Evolutionary conservation across 2,113 vertebrate species (phyloP).

Genomic region (Chlamydotis undulata): DNA sequence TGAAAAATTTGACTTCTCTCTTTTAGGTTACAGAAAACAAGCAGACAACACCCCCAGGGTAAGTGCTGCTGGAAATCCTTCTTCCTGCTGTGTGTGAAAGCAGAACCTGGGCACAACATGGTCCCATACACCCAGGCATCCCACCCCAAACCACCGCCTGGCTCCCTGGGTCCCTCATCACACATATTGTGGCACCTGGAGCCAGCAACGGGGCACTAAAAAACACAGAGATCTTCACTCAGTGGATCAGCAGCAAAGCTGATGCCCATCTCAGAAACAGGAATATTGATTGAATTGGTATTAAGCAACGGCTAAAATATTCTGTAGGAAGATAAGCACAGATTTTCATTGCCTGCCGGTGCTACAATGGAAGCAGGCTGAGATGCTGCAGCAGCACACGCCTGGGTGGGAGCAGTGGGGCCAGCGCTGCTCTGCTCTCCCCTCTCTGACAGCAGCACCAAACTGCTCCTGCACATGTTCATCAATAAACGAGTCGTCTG

Average conservation of each 20-base stretch:
- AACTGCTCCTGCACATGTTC: neutral
- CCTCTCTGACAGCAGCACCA: neutral
- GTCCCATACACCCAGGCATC: neutral
- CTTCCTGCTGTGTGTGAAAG: neutral
- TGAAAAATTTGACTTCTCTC: neutral
- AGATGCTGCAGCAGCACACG: accelerated
- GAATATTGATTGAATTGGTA: neutral
- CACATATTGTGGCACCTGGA: accelerated
- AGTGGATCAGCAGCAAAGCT: neutral
- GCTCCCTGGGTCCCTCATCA: neutral
- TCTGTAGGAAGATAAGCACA: neutral
- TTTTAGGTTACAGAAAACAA: neutral
- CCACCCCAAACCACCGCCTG: neutral
- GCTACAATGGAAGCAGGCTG: neutral
- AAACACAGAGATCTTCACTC: neutral
- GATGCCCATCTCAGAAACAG: neutral
- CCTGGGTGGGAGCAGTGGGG: neutral
- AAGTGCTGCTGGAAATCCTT: neutral
- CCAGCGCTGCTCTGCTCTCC: neutral
- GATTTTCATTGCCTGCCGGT: neutral
- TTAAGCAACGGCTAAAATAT: neutral
- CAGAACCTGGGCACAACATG: neutral
- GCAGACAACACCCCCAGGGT: neutral
- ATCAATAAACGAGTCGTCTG: neutral
- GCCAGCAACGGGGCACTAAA: accelerated